Base-by-base conservation (phyloP, 2,113 vertebrate species). In the Scomber colias region DNA sequence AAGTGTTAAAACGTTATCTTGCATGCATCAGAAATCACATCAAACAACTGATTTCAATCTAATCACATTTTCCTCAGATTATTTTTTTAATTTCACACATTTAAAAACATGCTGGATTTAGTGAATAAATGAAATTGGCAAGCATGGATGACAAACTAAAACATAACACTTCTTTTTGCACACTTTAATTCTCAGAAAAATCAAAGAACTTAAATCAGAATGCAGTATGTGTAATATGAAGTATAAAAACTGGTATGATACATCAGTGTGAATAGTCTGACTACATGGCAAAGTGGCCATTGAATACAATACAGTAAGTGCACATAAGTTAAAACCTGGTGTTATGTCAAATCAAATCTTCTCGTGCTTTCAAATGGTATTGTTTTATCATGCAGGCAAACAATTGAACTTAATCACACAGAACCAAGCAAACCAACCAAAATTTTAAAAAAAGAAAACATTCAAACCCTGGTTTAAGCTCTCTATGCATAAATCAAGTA, bases 271-370 rank as follows among this genome's bases (percentile, higher is more conserved):
- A 95, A 95, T 95, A 94, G 90, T 95, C 93, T 94, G 94, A 93
- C 94, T 96, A 96, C 93, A 95, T 90, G 89, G 87, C 95, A 93
- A 68, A 90, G 94, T 94, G 90, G 93, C 93, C 96, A 93, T 77
- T 94, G 95, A 93, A 95, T 94, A 93, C 84, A 96, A 96, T 93
- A 98, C 96, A 97, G 96, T 97, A 97, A 97, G 94, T 96, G 97
- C 96, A 97, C 97, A 95, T 95, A 93, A 90, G 91, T 96, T 95
- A 95, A 93, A 95, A 96, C 94, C 86, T 70, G 85, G 77, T 80
- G 83, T 86, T 80, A 90, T 69, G 79, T 85, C 78, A 82, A 87
- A 68, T 79, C 68, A 75, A 69, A 59, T 77, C 65, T 86, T 77
- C 65, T 86, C 88, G 80, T 89, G 84, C 87, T 91, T 75, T 85